These are phyloP conservation scores for Amblyopsis hoosieri DNA, from an alignment of 2,797 vertebrate species.

Conservation along the genomic window DNA sequence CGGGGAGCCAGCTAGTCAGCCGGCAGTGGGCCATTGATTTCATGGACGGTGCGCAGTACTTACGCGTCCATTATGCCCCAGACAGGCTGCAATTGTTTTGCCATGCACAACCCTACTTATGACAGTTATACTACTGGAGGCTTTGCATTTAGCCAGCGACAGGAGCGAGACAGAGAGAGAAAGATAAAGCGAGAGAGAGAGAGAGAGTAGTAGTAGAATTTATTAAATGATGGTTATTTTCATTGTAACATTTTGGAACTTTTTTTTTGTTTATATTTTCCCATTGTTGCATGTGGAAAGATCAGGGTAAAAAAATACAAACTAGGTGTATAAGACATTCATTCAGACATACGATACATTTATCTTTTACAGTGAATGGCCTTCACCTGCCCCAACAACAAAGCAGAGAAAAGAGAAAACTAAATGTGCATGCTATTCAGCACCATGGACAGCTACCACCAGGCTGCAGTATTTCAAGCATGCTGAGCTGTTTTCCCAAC, in stretches of 20 bases:
- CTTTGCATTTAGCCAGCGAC: slow-evolving; percentile 31
- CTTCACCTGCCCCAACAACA: too few species aligned
- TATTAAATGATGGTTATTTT: slow-evolving; percentile 11
- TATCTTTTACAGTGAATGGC: too few species aligned
- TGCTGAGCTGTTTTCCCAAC: too few species aligned
- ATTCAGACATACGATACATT: too few species aligned
- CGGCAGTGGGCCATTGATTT: slow-evolving; percentile 69
- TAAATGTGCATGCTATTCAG: slow-evolving; percentile 40
- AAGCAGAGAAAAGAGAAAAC: slow-evolving; percentile 3
- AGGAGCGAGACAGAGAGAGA: slow-evolving; percentile 5
- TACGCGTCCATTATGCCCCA: slow-evolving; percentile 55
- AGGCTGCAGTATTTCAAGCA: slow-evolving; percentile 5
- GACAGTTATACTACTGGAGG: slow-evolving; percentile 41
- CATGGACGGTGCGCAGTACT: slow-evolving; percentile 51
- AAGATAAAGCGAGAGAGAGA: slow-evolving; percentile 19
- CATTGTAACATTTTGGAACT: not conserved
- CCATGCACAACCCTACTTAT: slow-evolving; percentile 55
- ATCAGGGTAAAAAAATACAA: slow-evolving; percentile 30
- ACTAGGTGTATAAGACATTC: too few species aligned
- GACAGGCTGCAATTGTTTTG: slow-evolving; percentile 66
- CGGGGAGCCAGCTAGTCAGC: slow-evolving; percentile 49
- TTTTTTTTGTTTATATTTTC: slow-evolving; percentile 1
- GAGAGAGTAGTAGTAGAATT: slow-evolving; percentile 22
- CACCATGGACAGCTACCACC: slow-evolving; percentile 62
- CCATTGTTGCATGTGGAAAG: slow-evolving; percentile 16